A percentile compares a stretch with the other conserved stretches of the same genome.
Evolutionary conservation across 2,888 invertebrate species (phyloP).

Genomic region (Caenorhabditis sp.): DNA sequence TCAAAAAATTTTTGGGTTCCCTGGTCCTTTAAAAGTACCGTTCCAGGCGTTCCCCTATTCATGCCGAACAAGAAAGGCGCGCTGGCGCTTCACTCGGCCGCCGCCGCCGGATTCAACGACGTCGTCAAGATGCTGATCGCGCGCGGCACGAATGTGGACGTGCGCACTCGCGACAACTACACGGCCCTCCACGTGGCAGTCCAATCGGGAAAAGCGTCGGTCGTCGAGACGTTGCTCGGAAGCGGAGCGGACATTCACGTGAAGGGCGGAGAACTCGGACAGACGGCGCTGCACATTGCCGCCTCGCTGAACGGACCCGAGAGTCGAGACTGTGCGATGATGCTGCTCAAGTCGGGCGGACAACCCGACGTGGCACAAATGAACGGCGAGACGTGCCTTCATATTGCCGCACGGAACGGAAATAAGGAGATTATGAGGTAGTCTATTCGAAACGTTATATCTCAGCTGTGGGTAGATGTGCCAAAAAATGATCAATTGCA

Average conservation of each 20-base stretch:
- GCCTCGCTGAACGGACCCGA: constrained; percentile 81
- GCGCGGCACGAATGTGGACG: constrained; percentile 96
- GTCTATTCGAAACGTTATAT: too few species aligned
- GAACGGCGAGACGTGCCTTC: constrained; percentile 95
- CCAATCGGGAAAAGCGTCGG: constrained; percentile 80
- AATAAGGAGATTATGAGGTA: constrained; percentile 86
- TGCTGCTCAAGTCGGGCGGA: constrained; percentile 97
- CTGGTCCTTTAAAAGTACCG: too few species aligned
- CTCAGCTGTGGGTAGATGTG: neutral
- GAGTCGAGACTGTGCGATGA: constrained; percentile 93
- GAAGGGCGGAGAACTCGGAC: constrained; percentile 85
- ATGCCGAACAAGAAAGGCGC: constrained; percentile 99
- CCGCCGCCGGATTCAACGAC: constrained; percentile 95
- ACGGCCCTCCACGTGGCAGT: constrained; percentile 98
- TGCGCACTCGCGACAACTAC: constrained; percentile 95
- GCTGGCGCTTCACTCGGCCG: constrained; percentile 96
- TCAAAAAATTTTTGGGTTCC: too few species aligned
- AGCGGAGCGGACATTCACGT: constrained; percentile 98
- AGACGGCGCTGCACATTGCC: constrained; percentile 93
- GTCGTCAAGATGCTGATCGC: constrained; percentile 86
- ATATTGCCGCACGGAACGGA: constrained; percentile 93
- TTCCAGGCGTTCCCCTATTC: constrained; percentile 90
- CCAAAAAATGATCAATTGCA: neutral
- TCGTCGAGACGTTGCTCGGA: constrained; percentile 84
- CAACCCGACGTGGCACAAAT: constrained; percentile 95